Evolutionary conservation across 1,140 invertebrate species (phyloP).

Genomic region (Nasonia longicornis): DNA sequence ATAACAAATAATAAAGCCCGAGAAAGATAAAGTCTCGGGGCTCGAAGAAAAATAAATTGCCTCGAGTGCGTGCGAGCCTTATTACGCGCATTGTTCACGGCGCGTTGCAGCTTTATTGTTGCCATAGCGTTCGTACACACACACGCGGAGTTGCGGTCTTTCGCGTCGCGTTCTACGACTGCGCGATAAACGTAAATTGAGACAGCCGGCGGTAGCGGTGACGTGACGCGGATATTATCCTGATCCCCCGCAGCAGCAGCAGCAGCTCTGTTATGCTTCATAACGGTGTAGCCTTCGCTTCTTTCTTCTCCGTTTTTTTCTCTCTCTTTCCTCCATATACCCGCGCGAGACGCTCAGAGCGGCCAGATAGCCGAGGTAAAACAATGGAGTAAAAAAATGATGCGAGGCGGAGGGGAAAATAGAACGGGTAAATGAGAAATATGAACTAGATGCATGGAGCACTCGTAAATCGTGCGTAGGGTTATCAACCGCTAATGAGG

Average conservation of each 20-base stretch:
- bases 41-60: slow-evolving; percentile 24
- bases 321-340: slow-evolving; percentile 21
- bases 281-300: slow-evolving; percentile 9
- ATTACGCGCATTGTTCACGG: slow-evolving; percentile 33
- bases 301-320: background rate
- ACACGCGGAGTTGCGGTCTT: slow-evolving; percentile 21
- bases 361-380: slow-evolving; percentile 8
- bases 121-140: background rate
- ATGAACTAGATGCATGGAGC: slow-evolving; percentile 23
- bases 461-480: slow-evolving; percentile 23
- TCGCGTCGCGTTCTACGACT: background rate
- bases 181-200: slow-evolving; percentile 57
- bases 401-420: background rate
- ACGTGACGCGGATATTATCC: slow-evolving; percentile 55
- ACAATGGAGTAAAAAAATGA: slow-evolving; percentile 21
- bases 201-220: slow-evolving; percentile 47
- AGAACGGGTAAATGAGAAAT: slow-evolving; percentile 27
- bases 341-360: slow-evolving; percentile 6
- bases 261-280: slow-evolving; percentile 43
- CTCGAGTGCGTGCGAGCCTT: slow-evolving; percentile 20
- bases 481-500: slow-evolving; percentile 20
- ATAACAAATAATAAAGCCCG: slow-evolving; percentile 29
- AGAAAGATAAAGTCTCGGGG: slow-evolving; percentile 2
- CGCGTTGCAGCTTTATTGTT: background rate
- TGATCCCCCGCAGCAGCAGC: slow-evolving; percentile 20